Conservation (phyloP, 2,888 invertebrate genomes). For the Patella pellucida region DNA sequence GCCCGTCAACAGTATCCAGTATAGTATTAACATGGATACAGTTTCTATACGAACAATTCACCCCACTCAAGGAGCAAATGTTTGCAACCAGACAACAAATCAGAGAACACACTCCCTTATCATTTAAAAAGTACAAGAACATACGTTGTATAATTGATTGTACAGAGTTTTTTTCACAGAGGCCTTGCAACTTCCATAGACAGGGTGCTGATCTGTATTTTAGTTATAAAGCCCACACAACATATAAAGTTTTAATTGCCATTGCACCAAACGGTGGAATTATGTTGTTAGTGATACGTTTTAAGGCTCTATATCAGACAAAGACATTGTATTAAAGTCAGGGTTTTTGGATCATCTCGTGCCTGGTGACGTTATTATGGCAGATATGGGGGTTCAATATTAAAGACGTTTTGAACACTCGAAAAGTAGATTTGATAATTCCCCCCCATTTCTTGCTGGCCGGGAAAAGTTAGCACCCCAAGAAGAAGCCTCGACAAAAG, state of each 20-base stretch:
- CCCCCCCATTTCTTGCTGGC: not conserved
- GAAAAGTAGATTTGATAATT: not conserved
- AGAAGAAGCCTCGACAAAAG: not conserved
- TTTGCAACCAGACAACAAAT: slow-evolving; percentile 2
- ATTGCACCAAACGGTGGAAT: slow-evolving; percentile 15
- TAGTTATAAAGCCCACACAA: slow-evolving; percentile 11
- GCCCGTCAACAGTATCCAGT: not conserved
- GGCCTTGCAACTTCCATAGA: slow-evolving; percentile 2
- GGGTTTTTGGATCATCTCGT: not conserved
- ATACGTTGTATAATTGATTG: slow-evolving; percentile 15
- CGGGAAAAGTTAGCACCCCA: not conserved
- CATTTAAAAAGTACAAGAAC: slow-evolving; percentile 12
- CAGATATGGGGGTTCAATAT: not conserved
- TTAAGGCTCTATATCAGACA: slow-evolving; percentile 16
- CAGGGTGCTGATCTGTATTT: slow-evolving; percentile 12
- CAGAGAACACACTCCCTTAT: not conserved
- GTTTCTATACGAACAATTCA: slow-evolving; percentile 8
- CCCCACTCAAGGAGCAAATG: not conserved
- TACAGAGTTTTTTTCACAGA: slow-evolving; percentile 12
- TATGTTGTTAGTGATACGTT: slow-evolving; percentile 5
- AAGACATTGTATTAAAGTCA: not conserved
- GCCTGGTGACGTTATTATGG: not conserved
- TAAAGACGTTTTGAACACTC: not conserved
- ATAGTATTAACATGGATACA: slow-evolving; percentile 12
- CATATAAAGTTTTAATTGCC: slow-evolving; percentile 14